Base-by-base conservation (phyloP, 1,140 invertebrate genomes). In the Penaeus japonicus region DNA sequence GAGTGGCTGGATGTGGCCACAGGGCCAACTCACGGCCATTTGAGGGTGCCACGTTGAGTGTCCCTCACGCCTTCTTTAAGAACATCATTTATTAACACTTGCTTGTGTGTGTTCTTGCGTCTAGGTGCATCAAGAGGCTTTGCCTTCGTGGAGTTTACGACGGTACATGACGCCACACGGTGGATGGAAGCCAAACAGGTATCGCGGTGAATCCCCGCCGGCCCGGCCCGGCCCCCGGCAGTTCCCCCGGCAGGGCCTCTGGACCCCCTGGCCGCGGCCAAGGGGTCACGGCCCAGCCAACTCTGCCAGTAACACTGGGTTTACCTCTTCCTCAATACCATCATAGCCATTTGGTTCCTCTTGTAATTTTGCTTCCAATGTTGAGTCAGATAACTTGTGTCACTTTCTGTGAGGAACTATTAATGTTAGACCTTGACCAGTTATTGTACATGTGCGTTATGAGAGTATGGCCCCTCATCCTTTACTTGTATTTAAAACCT, bases 131-230 rank as follows among this genome's bases (percentile, higher is more conserved):
- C 96, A 93, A 95, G 96, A 93, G 96, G 96, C 93, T 97, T 98
- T 95, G 97, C 97, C 93, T 98, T 98, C 95, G 96, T 98, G 93
- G 97, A 98, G 94, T 99, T 99, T 96, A 94, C 95, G 93, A 95
- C 95, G 93, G 94, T 97, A 92, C 95, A 95, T 93, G 97, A 98
- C 94, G 97, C 97, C 91, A 95, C 95, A 93, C 95, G 95, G 91
- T 98, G 97, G 96, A 98, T 98, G 96, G 97, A 98, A 93, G 94
- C 95, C 93, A 97, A 96, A 95, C 96, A 98, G 96, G 97, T 97
- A 96, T 91, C 91, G 90, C 85, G 90, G 85, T 89, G 89, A 92
- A 92, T 92, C 90, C 84, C 87, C 80, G 59, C 84, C 84, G 90
- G 83, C 90, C 78, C 77, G 78, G 89, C 89, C 89, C 84, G 90